Percentiles rank a stretch among this genome's conserved stretches.
phyloP scores from a whole-genome alignment of 2,888 invertebrate species.

The Nasonovia ribisnigri region DNA sequence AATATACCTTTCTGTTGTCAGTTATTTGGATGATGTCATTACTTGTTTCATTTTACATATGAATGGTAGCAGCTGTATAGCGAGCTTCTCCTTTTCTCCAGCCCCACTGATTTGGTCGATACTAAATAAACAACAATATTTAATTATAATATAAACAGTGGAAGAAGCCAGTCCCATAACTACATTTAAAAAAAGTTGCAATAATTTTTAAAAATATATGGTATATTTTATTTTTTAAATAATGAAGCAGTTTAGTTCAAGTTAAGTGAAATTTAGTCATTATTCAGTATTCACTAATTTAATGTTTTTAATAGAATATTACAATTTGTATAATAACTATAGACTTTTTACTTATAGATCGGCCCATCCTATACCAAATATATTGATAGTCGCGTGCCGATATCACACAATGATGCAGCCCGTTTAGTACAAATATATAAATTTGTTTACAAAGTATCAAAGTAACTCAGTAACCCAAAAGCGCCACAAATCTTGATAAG shows the following conservation, averaged over 20 bases:
- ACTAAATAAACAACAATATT: constrained; percentile 75
- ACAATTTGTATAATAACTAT: background rate
- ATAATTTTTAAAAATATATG: background rate
- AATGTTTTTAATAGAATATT: background rate
- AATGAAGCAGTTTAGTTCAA: background rate
- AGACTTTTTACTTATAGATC: no score
- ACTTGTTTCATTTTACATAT: constrained; percentile 76
- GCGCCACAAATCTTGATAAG: no score
- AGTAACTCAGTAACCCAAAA: no score
- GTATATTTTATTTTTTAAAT: background rate
- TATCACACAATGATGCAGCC: no score
- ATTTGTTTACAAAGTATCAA: no score
- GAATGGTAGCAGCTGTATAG: constrained; percentile 94
- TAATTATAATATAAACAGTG: background rate
- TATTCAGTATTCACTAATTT: background rate
- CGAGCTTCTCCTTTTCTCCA: constrained; percentile 93
- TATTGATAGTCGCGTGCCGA: no score
- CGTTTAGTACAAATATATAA: no score
- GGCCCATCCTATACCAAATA: no score
- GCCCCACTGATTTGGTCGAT: constrained; percentile 92
- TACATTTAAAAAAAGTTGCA: background rate
- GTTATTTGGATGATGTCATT: background rate
- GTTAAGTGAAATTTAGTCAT: background rate
- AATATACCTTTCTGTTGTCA: constrained; percentile 20
- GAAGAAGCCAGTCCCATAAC: background rate